Conservation (phyloP, 2,113 vertebrate genomes). For the Strix uralensis region DNA sequence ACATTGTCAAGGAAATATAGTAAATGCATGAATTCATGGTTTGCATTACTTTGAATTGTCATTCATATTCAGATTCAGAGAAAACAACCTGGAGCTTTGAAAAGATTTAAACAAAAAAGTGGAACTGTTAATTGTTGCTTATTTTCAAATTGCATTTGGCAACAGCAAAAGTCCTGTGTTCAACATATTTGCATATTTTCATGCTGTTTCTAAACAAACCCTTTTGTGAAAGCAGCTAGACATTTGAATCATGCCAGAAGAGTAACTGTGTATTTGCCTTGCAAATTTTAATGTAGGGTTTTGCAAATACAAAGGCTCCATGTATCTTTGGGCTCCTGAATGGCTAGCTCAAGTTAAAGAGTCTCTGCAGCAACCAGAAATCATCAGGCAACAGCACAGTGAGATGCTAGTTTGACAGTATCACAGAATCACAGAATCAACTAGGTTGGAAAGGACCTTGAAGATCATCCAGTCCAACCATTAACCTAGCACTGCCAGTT, state of each 20-base stretch:
- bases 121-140: background rate
- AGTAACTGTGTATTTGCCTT: background rate
- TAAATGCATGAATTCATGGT: background rate
- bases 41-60: background rate
- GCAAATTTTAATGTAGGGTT: background rate
- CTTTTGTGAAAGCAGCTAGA: background rate
- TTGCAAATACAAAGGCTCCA: background rate
- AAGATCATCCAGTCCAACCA: no score
- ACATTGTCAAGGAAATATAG: background rate
- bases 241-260: background rate
- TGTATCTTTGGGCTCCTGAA: background rate
- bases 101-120: background rate
- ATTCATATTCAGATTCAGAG: background rate
- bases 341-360: background rate
- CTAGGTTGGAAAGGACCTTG: no score
- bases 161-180: background rate
- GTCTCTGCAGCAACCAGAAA: background rate
- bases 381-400: background rate
- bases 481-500: no score
- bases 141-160: background rate
- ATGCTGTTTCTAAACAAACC: background rate
- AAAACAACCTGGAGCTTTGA: background rate
- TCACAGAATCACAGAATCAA: no score
- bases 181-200: background rate
- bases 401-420: background rate